Evolutionary conservation across 1,140 invertebrate species (phyloP).

Genomic region (Anastrepha obliqua): DNA sequence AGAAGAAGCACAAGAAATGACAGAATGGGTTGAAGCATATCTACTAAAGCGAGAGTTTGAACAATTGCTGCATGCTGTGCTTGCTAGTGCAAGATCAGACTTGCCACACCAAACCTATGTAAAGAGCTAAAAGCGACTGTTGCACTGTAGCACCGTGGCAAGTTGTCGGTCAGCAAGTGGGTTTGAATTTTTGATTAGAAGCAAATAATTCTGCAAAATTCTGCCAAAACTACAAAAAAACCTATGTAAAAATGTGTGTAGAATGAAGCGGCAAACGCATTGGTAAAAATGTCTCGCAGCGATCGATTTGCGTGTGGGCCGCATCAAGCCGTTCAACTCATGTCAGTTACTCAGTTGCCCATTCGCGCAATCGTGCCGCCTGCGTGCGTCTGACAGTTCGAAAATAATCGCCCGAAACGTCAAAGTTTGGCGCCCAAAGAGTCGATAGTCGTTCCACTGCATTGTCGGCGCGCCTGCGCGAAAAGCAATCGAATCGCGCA

Average conservation of each 20-base stretch:
- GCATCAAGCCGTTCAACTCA: conserved; percentile 26
- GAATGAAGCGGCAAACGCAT: conserved; percentile 6
- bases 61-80: conserved; percentile 31
- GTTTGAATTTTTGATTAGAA: conserved; percentile 45
- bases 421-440: conserved; percentile 45
- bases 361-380: conserved; percentile 1
- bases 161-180: conserved; percentile 19
- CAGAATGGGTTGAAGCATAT: not conserved
- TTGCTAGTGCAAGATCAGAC: not conserved
- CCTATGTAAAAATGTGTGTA: too few relatives aligned
- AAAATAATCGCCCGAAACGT: conserved; percentile 50
- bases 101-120: conserved; percentile 28
- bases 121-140: not conserved
- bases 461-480: conserved; percentile 27
- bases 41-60: not conserved
- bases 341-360: conserved; percentile 7
- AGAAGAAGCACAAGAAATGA: not conserved
- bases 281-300: not conserved
- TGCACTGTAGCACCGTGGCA: conserved; percentile 7
- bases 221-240: not conserved
- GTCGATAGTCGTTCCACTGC: not conserved
- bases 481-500: not conserved
- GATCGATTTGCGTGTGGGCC: conserved; percentile 48
- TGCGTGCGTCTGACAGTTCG: conserved; percentile 26
- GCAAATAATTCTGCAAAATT: conserved; percentile 25